Base-by-base conservation (phyloP, 1,140 invertebrate species). In the Nephila pilipes region DNA sequence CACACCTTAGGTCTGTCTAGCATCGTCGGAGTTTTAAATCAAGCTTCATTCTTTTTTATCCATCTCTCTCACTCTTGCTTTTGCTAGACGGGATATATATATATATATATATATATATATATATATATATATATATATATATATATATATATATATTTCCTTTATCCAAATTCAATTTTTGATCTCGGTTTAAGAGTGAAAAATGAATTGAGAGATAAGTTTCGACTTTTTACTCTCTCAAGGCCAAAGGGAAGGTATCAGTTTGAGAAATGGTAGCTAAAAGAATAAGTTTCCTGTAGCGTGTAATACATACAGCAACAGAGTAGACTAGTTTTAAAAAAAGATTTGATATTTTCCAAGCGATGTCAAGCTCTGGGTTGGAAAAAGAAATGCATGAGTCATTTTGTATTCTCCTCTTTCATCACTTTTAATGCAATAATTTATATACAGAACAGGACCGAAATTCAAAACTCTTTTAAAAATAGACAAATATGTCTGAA, bases 141-240 rank as follows among this genome's bases (percentile, higher is more conserved):
- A n/a, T n/a, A n/a, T n/a, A n/a, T 65, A 25, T 65, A 10, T 69
- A n/a, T 54, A 36, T 85, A 4, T 60, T 1, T 58, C 22, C 14
- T 22, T 8, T 38, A 54, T 32, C 36, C 36, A 60, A 85, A 58
- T 85, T 85, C 54, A 85, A 85, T 85, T 85, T 85, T 36, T 85
- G 83, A 36, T 54, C 25, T 38, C 83, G 54, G 83, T 58, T 85
- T 60, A 32, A 32, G 20, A 54, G 55, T 32, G 54, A 54, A 85
- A 85, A 36, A 81, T 81, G 80, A 60, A 85, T 32, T 38, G 57
- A 20, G 83, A 60, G 57, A 60, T 85, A 25, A 58, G 54, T 54
- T 63, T 60, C 54, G 36, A 60, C 83, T 81, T 81, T n/a, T 81
- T 81, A 16, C 46, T 57, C 81, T 58, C 65, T 36, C 32, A 18